phyloP scores from a whole-genome alignment of 2,797 vertebrate genomes.

The Varecia variegata region DNA sequence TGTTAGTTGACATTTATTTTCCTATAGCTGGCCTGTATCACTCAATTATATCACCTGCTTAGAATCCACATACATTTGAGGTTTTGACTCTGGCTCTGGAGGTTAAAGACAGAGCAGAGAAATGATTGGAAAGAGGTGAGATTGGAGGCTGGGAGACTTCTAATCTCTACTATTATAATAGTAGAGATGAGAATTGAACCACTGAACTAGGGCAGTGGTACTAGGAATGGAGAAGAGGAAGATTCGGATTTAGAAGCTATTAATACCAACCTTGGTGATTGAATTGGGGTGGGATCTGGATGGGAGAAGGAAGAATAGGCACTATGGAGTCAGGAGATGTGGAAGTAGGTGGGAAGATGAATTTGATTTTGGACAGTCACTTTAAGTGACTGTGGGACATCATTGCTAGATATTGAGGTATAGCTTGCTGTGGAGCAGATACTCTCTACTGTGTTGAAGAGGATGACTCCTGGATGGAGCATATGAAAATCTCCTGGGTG shows the following conservation, averaged over 20 bases:
- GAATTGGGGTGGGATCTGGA: background rate
- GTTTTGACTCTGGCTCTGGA: background rate
- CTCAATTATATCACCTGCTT: background rate
- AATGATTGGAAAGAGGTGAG: background rate
- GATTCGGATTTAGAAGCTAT: background rate
- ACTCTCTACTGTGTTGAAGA: background rate
- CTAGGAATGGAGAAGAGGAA: background rate
- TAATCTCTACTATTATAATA: background rate
- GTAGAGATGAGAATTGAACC: background rate
- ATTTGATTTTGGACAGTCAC: background rate
- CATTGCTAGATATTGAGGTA: background rate
- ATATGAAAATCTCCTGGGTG: background rate
- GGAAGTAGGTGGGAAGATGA: background rate
- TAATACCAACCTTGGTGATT: background rate
- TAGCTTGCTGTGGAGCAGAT: background rate
- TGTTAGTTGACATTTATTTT: constrained; percentile 19
- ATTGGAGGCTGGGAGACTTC: background rate
- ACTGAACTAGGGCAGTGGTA: background rate
- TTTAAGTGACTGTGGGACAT: background rate
- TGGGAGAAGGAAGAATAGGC: background rate
- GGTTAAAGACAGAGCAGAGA: constrained; percentile 5
- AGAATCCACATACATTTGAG: background rate
- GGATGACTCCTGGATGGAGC: background rate
- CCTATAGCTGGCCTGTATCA: background rate
- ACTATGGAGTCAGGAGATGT: background rate